A percentile compares a stretch with the other conserved stretches of the same genome.
These are phyloP conservation scores for Gracilinanus agilis DNA, from an alignment of 2,113 vertebrate species.

Conservation along the genomic window DNA sequence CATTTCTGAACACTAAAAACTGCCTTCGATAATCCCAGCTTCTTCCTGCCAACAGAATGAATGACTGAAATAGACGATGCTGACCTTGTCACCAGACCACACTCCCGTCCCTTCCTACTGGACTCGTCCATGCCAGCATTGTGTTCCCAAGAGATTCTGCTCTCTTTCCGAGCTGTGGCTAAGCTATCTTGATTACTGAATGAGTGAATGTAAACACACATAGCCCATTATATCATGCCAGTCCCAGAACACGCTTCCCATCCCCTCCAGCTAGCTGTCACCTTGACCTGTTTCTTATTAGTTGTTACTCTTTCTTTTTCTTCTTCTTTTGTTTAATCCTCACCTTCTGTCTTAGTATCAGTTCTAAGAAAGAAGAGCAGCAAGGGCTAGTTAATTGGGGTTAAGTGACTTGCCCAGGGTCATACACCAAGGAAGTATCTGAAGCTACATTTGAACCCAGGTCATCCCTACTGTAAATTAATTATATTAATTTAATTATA, in stretches of 20 bases:
- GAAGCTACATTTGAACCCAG: too few species aligned
- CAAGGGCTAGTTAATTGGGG: too few species aligned
- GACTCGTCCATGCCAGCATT: neutral
- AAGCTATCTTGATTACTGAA: neutral
- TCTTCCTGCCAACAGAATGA: conserved; percentile 31
- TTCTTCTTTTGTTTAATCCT: too few species aligned
- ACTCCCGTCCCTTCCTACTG: too few species aligned
- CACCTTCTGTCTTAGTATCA: too few species aligned
- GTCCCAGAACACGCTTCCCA: neutral
- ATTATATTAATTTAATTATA: too few species aligned
- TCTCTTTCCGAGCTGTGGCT: neutral
- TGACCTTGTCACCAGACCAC: neutral
- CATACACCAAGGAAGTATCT: too few species aligned
- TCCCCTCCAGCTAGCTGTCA: neutral
- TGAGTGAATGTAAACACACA: neutral
- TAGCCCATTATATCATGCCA: neutral
- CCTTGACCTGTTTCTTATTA: neutral
- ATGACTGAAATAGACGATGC: conserved; percentile 2
- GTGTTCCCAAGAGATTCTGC: neutral
- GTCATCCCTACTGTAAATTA: too few species aligned
- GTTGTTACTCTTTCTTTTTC: too few species aligned
- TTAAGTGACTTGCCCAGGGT: too few species aligned
- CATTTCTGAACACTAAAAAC: conserved; percentile 34
- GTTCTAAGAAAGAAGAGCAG: too few species aligned
- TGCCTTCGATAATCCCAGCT: conserved; percentile 25